Evolutionary conservation across 2,888 invertebrate genomes (phyloP), one percentile per base, ranked within the genome.

Genomic region (Eupithecia subfuscata): DNA sequence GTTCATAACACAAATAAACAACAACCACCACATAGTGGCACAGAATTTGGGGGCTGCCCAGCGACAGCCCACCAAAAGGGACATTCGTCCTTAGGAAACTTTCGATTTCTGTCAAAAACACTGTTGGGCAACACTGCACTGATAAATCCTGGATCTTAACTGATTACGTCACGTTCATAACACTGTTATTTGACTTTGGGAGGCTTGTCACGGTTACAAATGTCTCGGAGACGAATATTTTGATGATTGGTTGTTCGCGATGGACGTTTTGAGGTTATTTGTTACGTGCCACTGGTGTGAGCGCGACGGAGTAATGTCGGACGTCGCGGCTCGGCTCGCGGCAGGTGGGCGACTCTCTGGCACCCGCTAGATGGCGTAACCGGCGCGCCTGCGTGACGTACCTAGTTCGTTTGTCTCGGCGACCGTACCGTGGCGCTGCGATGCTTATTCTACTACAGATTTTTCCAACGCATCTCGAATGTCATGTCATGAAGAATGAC

Each of bases 1-100:
- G 84, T 90, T 92, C 79, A 93, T 82, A 85, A 92, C 92, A 94
- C 94, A 93, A 81, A 95, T 85, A 86, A 94, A 88, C 87, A 94
- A 84, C 89, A 92, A 93, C 92, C 92, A 95, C 95, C 94, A 95
- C 95, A 95, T 95, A 87, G 87, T 94, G 90, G 88, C 91, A 93
- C 92, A 88, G 86, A 88, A 92, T 92, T 93, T 92, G 90, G 92
- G 94, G 95, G 94, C 94, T 94, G 95, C 91, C 94, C 89, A 86
- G 85, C 87, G 94, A 95, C 95, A 95, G 94, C 95, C 95, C 95
- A 91, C 93, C 91, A 91, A 94, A 92, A 90, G 86, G 91, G 89
- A 89, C 92, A 92, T 91, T 90, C 88, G 92, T 91, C 90, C 90
- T 89, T 87, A 88, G 81, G 82, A 91, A 94, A 93, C 93, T 94